These are phyloP conservation scores for Operophtera brumata DNA, from an alignment of 2,888 invertebrate species.

Conservation along the genomic window DNA sequence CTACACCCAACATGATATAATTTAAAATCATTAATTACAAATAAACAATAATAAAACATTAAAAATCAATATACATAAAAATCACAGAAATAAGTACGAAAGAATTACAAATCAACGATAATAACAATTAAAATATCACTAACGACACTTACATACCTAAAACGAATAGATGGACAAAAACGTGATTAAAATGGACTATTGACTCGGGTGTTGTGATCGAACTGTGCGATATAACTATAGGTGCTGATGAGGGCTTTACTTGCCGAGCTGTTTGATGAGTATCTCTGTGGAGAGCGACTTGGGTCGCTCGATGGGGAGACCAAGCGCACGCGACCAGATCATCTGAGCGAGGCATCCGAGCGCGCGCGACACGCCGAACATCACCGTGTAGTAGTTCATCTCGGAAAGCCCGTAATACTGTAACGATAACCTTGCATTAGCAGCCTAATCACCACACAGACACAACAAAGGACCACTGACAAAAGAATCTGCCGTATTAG, in stretches of 20 bases:
- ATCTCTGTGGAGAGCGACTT: slow-evolving; percentile 90
- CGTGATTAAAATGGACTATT: slow-evolving; percentile 14
- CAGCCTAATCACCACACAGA: neutral
- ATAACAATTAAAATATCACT: slow-evolving; percentile 48
- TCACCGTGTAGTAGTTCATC: slow-evolving; percentile 96
- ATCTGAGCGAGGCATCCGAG: slow-evolving; percentile 91
- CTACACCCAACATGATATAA: slow-evolving; percentile 4
- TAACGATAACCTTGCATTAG: neutral
- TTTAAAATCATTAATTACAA: slow-evolving; percentile 7
- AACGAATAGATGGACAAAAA: slow-evolving; percentile 32
- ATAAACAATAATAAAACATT: slow-evolving; percentile 4
- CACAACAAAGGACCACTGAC: too few species aligned
- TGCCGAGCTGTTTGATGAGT: slow-evolving; percentile 71
- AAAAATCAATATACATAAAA: slow-evolving; percentile 37
- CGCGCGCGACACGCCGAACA: slow-evolving; percentile 95
- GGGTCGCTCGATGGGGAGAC: slow-evolving; percentile 91
- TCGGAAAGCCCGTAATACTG: slow-evolving; percentile 95
- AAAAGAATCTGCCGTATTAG: too few species aligned
- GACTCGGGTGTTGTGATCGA: slow-evolving; percentile 29
- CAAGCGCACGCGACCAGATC: slow-evolving; percentile 93
- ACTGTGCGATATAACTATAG: slow-evolving; percentile 13
- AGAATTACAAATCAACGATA: slow-evolving; percentile 40
- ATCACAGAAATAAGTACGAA: slow-evolving; percentile 32
- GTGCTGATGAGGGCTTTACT: slow-evolving; percentile 46
- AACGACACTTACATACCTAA: slow-evolving; percentile 32